Evolutionary conservation across 2,888 invertebrate genomes (phyloP), one percentile per base, ranked within the genome.

Genomic region (Lasioglossum oenotherae): DNA sequence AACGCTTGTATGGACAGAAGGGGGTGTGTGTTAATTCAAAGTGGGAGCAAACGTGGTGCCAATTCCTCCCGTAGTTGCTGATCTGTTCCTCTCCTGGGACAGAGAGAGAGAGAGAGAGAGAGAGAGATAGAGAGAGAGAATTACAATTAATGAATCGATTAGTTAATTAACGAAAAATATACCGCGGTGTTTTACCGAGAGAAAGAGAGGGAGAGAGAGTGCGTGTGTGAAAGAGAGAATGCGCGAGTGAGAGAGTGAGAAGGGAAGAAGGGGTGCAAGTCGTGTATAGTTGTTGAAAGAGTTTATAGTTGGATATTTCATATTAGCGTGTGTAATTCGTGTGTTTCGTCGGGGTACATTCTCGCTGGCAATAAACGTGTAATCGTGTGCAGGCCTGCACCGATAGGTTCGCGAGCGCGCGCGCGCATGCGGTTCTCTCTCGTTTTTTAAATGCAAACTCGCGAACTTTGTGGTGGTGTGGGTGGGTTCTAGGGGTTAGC

Each of bases 1-100:
- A 2, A 0, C 12, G 35, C 23, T 31, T 1, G 73, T 49, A 49
- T 12, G n/a, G 41, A 23, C 31, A 35, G 27, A 74, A 35, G 73
- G 10, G 35, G 19, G 80, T 76, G 41, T 73, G 87, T 86, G 27
- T 35, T 23, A 23, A 91, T 88, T 88, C 27, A 90, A 64, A 90
- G 91, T 93, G 95, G 94, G 95, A 95, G 95, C 94, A 95, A 95
- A 94, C 92, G 92, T 94, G 95, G 95, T 95, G 95, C 95, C 95
- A 95, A 95, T 94, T 93, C 89, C 94, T 94, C 95, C 94, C 94
- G 92, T 93, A 93, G 93, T 92, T 92, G 92, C 88, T 91, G 92
- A 53, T 53, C 92, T 27, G 60, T 27, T 60, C 60, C 14, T 27
- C 60, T 75, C 85, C 82, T 44, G 77, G 88, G 86, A 86, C 88